Percentiles rank a stretch among this genome's conserved stretches.
Conservation (phyloP, 1,140 invertebrate species). For the Psilanteris sp. region DNA sequence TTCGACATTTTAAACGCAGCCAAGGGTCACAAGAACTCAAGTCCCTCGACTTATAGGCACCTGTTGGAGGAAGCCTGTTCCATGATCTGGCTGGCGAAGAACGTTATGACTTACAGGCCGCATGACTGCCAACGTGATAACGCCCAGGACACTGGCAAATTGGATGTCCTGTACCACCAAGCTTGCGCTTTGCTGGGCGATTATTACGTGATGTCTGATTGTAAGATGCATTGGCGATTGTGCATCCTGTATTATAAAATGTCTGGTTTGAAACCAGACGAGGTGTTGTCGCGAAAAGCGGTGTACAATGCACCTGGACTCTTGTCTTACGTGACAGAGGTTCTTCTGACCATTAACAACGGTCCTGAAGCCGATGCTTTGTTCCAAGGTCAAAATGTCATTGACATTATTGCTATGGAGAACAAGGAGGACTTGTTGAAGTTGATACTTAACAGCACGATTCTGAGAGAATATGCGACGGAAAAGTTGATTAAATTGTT, state of each 20-base stretch:
- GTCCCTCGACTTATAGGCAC: constrained; percentile 83
- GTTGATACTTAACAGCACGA: constrained; percentile 80
- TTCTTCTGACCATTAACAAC: constrained; percentile 75
- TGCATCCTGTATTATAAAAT: constrained; percentile 83
- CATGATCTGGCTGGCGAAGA: constrained; percentile 80
- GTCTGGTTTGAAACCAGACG: constrained; percentile 79
- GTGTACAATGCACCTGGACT: constrained; percentile 77
- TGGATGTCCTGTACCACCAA: constrained; percentile 81
- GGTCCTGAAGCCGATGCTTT: constrained; percentile 77
- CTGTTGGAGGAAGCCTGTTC: constrained; percentile 85
- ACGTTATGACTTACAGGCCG: constrained; percentile 57
- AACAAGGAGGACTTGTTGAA: constrained; percentile 78
- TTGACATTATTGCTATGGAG: constrained; percentile 78
- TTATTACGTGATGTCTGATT: constrained; percentile 82
- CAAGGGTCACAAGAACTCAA: constrained; percentile 82
- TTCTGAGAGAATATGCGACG: constrained; percentile 82
- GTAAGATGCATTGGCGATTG: constrained; percentile 81
- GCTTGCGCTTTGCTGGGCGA: constrained; percentile 84
- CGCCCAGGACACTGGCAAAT: constrained; percentile 51
- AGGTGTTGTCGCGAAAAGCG: constrained; percentile 77
- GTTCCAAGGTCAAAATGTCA: constrained; percentile 78
- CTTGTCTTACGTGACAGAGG: constrained; percentile 79
- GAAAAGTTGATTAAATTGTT: constrained; percentile 81
- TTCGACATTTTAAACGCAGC: constrained; percentile 85
- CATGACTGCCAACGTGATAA: constrained; percentile 3